Evolutionary conservation across 2,797 vertebrate genomes (phyloP).

Genomic region (Podarcis siculus): DNA sequence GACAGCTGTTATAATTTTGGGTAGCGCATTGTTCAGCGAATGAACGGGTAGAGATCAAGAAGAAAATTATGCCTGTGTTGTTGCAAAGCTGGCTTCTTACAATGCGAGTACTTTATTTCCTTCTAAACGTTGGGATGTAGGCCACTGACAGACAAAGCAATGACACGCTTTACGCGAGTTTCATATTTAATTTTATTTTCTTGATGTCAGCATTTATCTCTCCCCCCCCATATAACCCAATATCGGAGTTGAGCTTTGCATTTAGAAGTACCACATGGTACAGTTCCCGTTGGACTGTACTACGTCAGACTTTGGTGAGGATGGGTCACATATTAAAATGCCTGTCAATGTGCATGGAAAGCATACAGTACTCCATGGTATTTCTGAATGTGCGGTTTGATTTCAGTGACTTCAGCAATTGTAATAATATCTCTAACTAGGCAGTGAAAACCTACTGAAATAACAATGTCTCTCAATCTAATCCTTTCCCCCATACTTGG

Average conservation of each 20-base stretch:
- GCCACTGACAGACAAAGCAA: slow-evolving; percentile 35
- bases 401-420: slow-evolving; percentile 41
- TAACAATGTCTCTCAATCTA: neutral
- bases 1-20: slow-evolving; percentile 46
- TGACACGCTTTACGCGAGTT: slow-evolving; percentile 29
- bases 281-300: neutral
- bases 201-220: slow-evolving; percentile 24
- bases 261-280: neutral
- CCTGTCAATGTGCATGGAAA: neutral
- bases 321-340: neutral
- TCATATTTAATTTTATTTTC: neutral
- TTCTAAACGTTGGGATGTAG: slow-evolving; percentile 29
- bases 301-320: neutral
- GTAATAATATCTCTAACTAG: slow-evolving; percentile 56
- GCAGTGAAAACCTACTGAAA: neutral
- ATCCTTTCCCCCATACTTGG: slow-evolving; percentile 22
- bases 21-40: slow-evolving; percentile 37
- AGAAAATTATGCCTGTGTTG: slow-evolving; percentile 27
- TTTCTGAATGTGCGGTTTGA: slow-evolving; percentile 15
- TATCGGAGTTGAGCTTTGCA: slow-evolving; percentile 10
- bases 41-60: slow-evolving; percentile 38
- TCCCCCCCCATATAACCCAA: slow-evolving; percentile 47
- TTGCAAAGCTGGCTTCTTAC: slow-evolving; percentile 10
- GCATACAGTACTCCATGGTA: neutral
- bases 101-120: slow-evolving; percentile 50